A percentile compares a stretch with the other conserved stretches of the same genome.
phyloP scores from a whole-genome alignment of 1,140 invertebrate genomes.

The Potamilus streckersoni region DNA sequence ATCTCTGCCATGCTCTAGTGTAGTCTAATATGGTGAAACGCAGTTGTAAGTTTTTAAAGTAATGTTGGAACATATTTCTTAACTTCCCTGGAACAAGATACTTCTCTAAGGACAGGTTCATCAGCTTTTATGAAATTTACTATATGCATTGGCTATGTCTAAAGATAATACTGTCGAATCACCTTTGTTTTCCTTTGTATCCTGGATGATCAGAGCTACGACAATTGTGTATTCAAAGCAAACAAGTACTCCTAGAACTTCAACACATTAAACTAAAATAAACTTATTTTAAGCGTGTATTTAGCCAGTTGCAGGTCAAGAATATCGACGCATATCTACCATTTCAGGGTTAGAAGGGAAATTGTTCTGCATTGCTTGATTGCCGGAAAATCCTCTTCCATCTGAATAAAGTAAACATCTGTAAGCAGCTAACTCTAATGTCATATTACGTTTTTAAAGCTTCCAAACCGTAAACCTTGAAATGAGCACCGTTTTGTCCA shows the following conservation, averaged over 20 bases:
- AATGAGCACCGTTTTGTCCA: slow-evolving; percentile 13
- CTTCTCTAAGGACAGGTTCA: slow-evolving; percentile 15
- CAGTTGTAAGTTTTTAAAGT: slow-evolving; percentile 14
- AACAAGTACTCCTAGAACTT: slow-evolving; percentile 12
- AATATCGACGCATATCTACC: slow-evolving; percentile 3
- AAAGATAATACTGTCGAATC: slow-evolving; percentile 28
- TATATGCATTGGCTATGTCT: slow-evolving; percentile 21
- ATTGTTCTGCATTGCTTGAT: slow-evolving; percentile 13
- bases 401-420: slow-evolving; percentile 4
- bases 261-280: slow-evolving; percentile 20
- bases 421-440: neutral
- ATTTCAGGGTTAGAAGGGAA: slow-evolving; percentile 6
- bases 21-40: slow-evolving; percentile 21
- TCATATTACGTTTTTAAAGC: neutral
- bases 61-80: neutral
- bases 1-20: slow-evolving; percentile 27
- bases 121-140: slow-evolving; percentile 18
- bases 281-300: slow-evolving; percentile 3
- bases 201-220: slow-evolving; percentile 13
- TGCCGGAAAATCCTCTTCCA: slow-evolving; percentile 2
- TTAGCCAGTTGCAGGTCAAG: neutral
- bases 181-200: slow-evolving; percentile 18
- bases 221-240: slow-evolving; percentile 26
- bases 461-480: slow-evolving; percentile 16
- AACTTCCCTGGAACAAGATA: slow-evolving; percentile 18